Base-by-base conservation (phyloP, 2,888 invertebrate genomes). In the Drosophila birchii region DNA sequence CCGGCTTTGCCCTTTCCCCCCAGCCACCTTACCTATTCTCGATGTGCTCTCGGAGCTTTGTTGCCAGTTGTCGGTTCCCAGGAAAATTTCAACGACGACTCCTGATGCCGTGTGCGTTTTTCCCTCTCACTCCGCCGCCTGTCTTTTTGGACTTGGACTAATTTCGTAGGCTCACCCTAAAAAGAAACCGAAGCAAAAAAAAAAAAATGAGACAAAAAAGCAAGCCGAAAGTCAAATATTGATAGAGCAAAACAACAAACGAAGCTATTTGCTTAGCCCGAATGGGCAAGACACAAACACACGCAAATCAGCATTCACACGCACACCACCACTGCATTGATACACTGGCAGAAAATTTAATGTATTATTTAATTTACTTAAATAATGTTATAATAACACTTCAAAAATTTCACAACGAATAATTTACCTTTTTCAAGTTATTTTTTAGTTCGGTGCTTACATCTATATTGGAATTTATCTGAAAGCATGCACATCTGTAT, bases 191-290 rank as follows among this genome's bases (percentile, higher is more conserved):
- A 23, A 23, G 9, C 7, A 20, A 36, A 38, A 44, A n/a, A 38
- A 44, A n/a, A 34, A 23, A 7, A 18, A 26, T 23, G 23, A 61
- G 69, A 47, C 64, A 49, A 29, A 69, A 47, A 47, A 45, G n/a
- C 80, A 88, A 88, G 83, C 83, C 83, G 79, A 82, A 84, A 84
- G 88, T 84, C 83, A 84, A 84, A 84, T 84, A 84, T 84, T 84
- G 88, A 84, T 84, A 84, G 86, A 88, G 83, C 78, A 86, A 86
- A 84, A 84, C 81, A 84, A 84, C 88, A 84, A 84, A 88, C 88
- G 83, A 88, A 88, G 88, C 83, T 88, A 88, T 84, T 84, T 88
- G 83, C 88, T 84, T 87, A 83, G 82, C 79, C 81, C 87, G 69
- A 79, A 79, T 77, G 79, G 69, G 75, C 81, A 58, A 64, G 58